Conservation (phyloP, 2,113 vertebrate genomes). For the Notiomystis cincta region DNA sequence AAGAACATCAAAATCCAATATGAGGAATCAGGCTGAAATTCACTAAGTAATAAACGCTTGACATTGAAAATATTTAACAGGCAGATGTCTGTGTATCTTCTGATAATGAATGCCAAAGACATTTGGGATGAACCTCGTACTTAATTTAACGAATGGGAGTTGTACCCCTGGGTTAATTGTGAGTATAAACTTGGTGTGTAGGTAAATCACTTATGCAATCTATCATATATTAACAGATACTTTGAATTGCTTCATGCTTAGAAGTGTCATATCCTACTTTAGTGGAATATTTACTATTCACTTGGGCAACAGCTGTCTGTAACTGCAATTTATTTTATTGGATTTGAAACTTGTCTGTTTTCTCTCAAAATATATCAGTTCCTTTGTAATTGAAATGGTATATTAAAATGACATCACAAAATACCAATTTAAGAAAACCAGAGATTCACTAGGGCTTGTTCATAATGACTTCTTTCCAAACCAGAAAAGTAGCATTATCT, state of each 20-base stretch:
- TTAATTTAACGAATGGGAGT: neutral
- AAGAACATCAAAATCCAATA: neutral
- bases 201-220: neutral
- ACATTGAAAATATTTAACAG: neutral
- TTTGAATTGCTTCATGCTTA: neutral
- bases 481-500: neutral
- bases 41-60: neutral
- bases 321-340: neutral
- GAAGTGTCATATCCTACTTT: neutral
- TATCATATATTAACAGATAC: neutral
- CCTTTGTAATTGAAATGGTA: neutral
- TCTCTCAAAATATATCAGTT: neutral
- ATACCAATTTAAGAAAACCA: neutral
- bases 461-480: neutral
- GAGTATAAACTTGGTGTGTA: neutral
- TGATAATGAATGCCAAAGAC: neutral
- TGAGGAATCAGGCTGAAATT: neutral
- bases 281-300: neutral
- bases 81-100: neutral
- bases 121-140: neutral
- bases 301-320: neutral
- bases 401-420: neutral
- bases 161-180: neutral
- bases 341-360: neutral
- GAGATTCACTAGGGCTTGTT: neutral